A percentile compares a stretch with the other conserved stretches of the same genome.
These are phyloP conservation scores for Centroberyx gerrardi DNA, from an alignment of 2,797 vertebrate genomes.

Conservation along the genomic window DNA sequence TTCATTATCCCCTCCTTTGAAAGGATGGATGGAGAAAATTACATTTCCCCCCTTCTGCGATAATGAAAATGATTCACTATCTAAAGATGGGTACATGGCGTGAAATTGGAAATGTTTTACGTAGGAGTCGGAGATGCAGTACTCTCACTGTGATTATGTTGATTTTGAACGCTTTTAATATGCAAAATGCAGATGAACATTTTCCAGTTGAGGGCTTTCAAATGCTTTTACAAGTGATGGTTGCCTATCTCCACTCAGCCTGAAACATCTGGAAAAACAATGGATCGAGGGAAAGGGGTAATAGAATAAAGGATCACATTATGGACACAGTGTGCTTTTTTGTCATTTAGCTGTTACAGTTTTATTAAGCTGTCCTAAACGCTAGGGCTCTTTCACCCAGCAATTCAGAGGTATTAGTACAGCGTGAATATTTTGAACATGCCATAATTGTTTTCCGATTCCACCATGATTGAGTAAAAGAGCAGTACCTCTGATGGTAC, in stretches of 20 bases:
- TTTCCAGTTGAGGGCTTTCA: constrained; percentile 73
- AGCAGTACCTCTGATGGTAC: not conserved
- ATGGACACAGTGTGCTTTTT: constrained; percentile 43
- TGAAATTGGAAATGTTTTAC: constrained; percentile 83
- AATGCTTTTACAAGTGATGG: constrained; percentile 62
- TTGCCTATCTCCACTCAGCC: constrained; percentile 53
- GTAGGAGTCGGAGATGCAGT: constrained; percentile 69
- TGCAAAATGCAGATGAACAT: constrained; percentile 74
- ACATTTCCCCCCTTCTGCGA: constrained; percentile 62
- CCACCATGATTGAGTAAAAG: not conserved
- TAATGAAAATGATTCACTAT: constrained; percentile 79
- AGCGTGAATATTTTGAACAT: too few relatives aligned
- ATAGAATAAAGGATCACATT: constrained; percentile 41
- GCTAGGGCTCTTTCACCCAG: constrained; percentile 1
- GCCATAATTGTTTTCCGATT: not conserved
- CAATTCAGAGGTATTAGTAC: not conserved
- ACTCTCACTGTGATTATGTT: constrained; percentile 67
- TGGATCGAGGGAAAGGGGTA: constrained; percentile 32
- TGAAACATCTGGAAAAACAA: constrained; percentile 67
- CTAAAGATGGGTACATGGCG: constrained; percentile 74
- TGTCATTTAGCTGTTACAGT: constrained; percentile 22
- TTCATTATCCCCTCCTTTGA: constrained; percentile 70
- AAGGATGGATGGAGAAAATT: constrained; percentile 70
- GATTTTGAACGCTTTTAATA: constrained; percentile 77
- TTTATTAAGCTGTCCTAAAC: constrained; percentile 28